These are phyloP conservation scores for Cossypha niveicapilla DNA, from an alignment of 2,797 vertebrate species.

Conservation along the genomic window DNA sequence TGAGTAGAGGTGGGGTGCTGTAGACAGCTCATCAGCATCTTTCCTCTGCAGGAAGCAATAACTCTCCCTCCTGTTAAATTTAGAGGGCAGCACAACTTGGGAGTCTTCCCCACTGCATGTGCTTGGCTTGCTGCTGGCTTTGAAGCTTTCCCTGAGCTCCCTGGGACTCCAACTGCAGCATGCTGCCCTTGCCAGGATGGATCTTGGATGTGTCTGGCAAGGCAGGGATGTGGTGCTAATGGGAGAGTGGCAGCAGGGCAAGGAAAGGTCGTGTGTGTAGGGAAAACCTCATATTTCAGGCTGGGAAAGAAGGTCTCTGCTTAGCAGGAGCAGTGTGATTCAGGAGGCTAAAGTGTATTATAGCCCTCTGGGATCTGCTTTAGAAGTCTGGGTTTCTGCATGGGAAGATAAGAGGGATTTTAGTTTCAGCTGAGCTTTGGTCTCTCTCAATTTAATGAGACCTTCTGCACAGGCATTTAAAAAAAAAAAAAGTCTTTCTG, in stretches of 20 bases:
- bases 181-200: background rate
- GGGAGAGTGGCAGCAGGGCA: background rate
- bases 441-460: background rate
- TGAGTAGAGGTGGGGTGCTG: conserved; percentile 38
- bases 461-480: background rate
- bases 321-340: background rate
- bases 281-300: background rate
- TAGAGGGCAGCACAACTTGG: conserved; percentile 2
- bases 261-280: background rate
- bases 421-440: background rate
- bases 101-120: background rate
- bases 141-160: background rate
- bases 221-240: background rate
- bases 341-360: conserved; percentile 10
- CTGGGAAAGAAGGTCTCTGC: background rate
- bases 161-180: background rate
- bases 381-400: conserved; percentile 14
- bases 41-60: conserved; percentile 25
- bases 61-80: background rate
- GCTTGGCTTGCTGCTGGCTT: background rate
- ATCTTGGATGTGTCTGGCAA: background rate
- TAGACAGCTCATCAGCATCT: conserved; percentile 52
- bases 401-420: conserved; percentile 40
- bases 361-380: conserved; percentile 23
- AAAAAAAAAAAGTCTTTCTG: background rate